Percentiles rank a stretch among this genome's conserved stretches.
Conservation (phyloP, 2,113 vertebrate species). For the Turdus rufiventris region DNA sequence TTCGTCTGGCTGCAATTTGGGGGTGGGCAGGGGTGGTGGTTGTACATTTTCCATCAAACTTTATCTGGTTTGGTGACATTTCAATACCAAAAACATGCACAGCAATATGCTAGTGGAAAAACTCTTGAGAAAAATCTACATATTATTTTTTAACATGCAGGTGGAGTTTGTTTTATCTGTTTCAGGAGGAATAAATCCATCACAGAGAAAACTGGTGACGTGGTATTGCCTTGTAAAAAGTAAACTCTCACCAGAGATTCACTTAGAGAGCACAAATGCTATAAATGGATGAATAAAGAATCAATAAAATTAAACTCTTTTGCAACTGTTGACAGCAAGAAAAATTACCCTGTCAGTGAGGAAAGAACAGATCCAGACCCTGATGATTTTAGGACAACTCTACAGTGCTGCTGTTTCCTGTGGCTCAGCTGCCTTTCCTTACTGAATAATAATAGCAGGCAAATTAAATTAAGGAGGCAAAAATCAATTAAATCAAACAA, state of each 20-base stretch:
- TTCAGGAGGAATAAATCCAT: not conserved
- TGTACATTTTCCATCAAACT: not conserved
- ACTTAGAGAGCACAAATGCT: not conserved
- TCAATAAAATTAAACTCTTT: conserved; percentile 21
- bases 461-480: not conserved
- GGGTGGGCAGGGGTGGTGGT: not conserved
- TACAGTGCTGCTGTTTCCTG: not conserved
- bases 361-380: not conserved
- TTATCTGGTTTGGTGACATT: not conserved
- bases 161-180: not conserved
- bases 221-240: not conserved
- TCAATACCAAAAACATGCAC: not conserved
- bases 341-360: not conserved
- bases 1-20: not conserved
- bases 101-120: not conserved
- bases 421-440: not conserved
- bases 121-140: not conserved
- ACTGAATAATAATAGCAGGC: not conserved
- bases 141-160: not conserved
- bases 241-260: not conserved
- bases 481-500: not conserved
- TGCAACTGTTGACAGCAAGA: not conserved
- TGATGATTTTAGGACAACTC: not conserved
- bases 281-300: not conserved
- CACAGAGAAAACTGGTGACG: not conserved